phyloP scores from a whole-genome alignment of 1,140 invertebrate genomes.

The Portunus trituberculatus region DNA sequence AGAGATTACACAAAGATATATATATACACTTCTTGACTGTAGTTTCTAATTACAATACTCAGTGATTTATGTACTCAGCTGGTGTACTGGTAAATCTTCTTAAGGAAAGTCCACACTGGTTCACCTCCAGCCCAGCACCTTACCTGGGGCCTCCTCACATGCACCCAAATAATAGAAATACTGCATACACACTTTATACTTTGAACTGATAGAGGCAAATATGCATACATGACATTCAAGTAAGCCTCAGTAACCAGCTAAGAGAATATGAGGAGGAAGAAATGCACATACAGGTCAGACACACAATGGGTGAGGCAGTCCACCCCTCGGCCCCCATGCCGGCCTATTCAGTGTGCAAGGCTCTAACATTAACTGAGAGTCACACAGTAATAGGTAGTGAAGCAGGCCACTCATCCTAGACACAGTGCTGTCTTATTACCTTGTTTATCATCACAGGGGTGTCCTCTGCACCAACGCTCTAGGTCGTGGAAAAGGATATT shows the following conservation, averaged over 20 bases:
- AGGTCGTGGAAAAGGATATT: constrained; percentile 61
- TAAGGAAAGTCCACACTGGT: neutral
- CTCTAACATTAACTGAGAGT: neutral
- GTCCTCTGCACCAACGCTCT: constrained; percentile 63
- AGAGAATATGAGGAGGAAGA: too few species aligned
- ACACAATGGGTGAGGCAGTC: neutral
- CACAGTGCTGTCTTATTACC: constrained; percentile 54
- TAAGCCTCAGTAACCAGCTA: too few species aligned
- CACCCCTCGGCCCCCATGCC: neutral
- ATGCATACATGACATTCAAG: neutral
- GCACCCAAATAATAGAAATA: neutral
- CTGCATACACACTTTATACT: neutral
- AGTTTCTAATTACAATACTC: neutral
- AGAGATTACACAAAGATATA: neutral
- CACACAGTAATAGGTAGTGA: neutral
- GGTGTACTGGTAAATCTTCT: neutral
- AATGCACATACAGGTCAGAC: too few species aligned
- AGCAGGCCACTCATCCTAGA: neutral
- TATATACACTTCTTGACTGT: neutral
- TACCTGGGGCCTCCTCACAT: neutral
- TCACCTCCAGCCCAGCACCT: neutral
- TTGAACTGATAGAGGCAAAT: neutral
- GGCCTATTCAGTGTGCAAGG: neutral
- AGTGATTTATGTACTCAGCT: neutral
- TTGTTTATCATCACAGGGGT: constrained; percentile 49